Evolutionary conservation across 1,140 invertebrate genomes (phyloP).

Genomic region (Cydia amplana): DNA sequence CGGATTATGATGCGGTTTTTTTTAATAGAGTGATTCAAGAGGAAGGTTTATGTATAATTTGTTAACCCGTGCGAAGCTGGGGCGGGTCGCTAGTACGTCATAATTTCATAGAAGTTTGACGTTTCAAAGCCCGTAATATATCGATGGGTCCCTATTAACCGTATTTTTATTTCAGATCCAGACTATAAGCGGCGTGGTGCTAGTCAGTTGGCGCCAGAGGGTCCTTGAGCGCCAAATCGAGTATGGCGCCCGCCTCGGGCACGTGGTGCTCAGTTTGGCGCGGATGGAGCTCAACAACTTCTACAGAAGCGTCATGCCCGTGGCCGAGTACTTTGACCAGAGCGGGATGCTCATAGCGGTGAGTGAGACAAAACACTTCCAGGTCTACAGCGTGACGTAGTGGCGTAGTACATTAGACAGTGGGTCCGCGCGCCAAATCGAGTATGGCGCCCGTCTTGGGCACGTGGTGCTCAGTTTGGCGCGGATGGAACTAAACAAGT

Average conservation of each 20-base stretch:
- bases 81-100: too few species aligned
- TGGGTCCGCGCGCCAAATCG: conserved; percentile 89
- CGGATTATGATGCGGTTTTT: too few species aligned
- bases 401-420: neutral
- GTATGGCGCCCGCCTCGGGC: conserved; percentile 92
- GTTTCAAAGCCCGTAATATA: too few species aligned
- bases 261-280: conserved; percentile 91
- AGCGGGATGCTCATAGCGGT: conserved; percentile 90
- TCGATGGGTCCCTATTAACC: too few species aligned
- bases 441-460: conserved; percentile 92
- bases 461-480: conserved; percentile 92
- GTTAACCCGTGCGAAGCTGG: too few species aligned
- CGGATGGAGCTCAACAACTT: conserved; percentile 94
- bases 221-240: conserved; percentile 93
- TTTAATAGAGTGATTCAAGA: too few species aligned
- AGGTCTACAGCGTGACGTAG: too few species aligned
- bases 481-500: conserved; percentile 92
- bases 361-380: conserved; percentile 54
- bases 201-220: conserved; percentile 91
- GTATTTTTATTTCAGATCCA: conserved; percentile 84
- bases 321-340: conserved; percentile 94
- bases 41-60: too few species aligned
- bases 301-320: conserved; percentile 92
- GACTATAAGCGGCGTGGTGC: conserved; percentile 90
- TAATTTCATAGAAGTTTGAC: too few species aligned